These are phyloP conservation scores for Pollenia griseotomentosa DNA, from an alignment of 2,888 invertebrate species.

Conservation along the genomic window DNA sequence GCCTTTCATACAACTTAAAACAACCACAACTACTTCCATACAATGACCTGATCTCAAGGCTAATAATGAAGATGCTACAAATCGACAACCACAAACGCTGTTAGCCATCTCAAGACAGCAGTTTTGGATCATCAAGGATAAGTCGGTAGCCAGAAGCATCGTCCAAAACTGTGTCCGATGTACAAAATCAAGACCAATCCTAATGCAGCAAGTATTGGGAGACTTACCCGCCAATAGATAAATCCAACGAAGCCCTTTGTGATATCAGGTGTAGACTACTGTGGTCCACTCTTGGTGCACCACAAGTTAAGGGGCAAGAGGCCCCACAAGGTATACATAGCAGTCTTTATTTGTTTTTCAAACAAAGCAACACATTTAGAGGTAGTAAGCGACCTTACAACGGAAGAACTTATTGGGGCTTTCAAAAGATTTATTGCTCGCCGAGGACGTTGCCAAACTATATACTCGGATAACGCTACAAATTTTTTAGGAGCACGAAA, in stretches of 20 bases:
- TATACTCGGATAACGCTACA: too few relatives aligned
- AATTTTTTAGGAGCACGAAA: too few relatives aligned
- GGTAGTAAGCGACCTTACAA: too few relatives aligned
- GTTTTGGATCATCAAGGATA: not conserved
- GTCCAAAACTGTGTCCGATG: too few relatives aligned
- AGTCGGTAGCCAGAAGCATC: not conserved
- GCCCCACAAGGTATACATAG: too few relatives aligned
- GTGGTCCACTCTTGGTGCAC: not conserved
- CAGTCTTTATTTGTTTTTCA: too few relatives aligned
- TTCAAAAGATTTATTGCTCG: too few relatives aligned
- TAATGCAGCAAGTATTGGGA: conserved; percentile 4
- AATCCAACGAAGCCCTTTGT: not conserved
- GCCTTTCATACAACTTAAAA: not conserved
- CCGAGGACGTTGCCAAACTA: too few relatives aligned
- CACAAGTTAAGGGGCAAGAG: too few relatives aligned
- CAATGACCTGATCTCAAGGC: conserved; percentile 1
- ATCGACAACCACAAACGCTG: conserved; percentile 7
- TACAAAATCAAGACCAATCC: not conserved
- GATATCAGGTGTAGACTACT: not conserved
- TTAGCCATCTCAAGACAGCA: not conserved
- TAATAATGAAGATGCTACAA: not conserved
- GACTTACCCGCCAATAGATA: not conserved
- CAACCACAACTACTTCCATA: not conserved
- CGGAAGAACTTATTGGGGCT: too few relatives aligned
- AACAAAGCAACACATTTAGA: too few relatives aligned